Conservation (phyloP, 92 coral and sea anemone species). For the Siderastrea radians region DNA sequence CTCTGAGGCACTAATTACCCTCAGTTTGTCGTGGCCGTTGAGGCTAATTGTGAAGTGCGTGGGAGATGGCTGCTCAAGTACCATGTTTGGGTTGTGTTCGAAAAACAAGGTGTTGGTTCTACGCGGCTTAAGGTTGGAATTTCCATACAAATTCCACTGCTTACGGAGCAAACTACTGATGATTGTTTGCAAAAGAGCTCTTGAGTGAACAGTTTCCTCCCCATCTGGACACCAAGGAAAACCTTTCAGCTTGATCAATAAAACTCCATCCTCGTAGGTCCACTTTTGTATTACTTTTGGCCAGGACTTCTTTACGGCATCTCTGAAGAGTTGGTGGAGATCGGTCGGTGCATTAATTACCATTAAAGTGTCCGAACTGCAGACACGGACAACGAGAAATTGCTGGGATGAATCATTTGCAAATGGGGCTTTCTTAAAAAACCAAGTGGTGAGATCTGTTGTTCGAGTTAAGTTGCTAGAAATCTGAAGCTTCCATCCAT, state of each 20-base stretch:
- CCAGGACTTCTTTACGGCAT: slow-evolving; percentile 55
- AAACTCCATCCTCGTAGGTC: slow-evolving; percentile 24
- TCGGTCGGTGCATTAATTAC: slow-evolving; percentile 58
- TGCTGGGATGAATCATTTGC: slow-evolving; percentile 31
- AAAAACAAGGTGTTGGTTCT: slow-evolving; percentile 66
- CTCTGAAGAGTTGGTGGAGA: slow-evolving; percentile 41
- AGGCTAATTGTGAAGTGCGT: slow-evolving; percentile 60
- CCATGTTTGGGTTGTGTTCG: slow-evolving; percentile 49
- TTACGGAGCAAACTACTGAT: background rate
- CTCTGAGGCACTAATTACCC: slow-evolving; percentile 61
- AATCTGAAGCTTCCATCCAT: slow-evolving; percentile 65
- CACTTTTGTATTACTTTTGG: slow-evolving; percentile 57
- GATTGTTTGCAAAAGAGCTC: slow-evolving; percentile 54
- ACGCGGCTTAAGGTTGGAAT: slow-evolving; percentile 4
- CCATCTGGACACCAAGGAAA: slow-evolving; percentile 69
- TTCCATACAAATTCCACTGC: slow-evolving; percentile 18
- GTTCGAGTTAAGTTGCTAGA: slow-evolving; percentile 50
- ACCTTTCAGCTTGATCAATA: slow-evolving; percentile 60
- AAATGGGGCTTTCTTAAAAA: slow-evolving; percentile 44
- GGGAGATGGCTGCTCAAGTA: background rate
- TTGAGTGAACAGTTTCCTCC: slow-evolving; percentile 47
- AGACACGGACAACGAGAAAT: slow-evolving; percentile 54
- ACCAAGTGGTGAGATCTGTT: slow-evolving; percentile 58
- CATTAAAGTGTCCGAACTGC: slow-evolving; percentile 69
- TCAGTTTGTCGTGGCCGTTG: slow-evolving; percentile 46